A percentile compares a stretch with the other conserved stretches of the same genome.
Conservation (phyloP, 2,888 invertebrate species). For the Tinea pellionella region DNA sequence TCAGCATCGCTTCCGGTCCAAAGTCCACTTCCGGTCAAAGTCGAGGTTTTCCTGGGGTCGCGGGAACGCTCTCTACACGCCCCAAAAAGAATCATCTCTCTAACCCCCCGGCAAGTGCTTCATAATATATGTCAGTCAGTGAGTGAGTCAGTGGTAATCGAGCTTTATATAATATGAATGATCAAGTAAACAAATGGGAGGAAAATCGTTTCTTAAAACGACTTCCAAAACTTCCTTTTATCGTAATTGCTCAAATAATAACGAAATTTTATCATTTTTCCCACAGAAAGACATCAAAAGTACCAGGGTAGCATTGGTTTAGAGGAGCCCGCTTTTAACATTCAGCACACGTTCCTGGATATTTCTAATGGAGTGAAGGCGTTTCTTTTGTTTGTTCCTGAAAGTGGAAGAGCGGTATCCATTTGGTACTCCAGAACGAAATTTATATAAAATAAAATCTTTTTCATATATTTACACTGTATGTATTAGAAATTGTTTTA, state of each 20-base stretch:
- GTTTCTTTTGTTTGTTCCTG: slow-evolving; percentile 22
- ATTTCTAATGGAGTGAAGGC: slow-evolving; percentile 28
- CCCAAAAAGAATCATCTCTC: too few relatives aligned
- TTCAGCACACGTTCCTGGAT: slow-evolving; percentile 29
- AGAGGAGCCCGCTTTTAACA: slow-evolving; percentile 18
- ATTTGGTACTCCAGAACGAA: not conserved
- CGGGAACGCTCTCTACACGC: too few relatives aligned
- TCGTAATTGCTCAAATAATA: not conserved
- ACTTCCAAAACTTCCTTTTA: not conserved
- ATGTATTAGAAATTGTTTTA: not conserved
- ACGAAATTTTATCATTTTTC: not conserved
- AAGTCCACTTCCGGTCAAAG: too few relatives aligned
- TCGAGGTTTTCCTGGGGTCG: too few relatives aligned
- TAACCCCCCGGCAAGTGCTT: too few relatives aligned
- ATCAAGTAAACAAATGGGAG: not conserved
- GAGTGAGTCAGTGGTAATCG: too few relatives aligned
- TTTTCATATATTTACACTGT: not conserved
- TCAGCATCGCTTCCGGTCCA: too few relatives aligned
- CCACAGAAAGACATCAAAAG: not conserved
- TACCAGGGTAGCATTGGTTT: not conserved
- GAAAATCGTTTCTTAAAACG: not conserved
- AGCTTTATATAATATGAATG: too few relatives aligned
- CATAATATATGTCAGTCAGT: too few relatives aligned
- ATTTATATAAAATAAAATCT: not conserved
- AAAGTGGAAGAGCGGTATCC: not conserved